Evolutionary conservation across 2,113 vertebrate genomes (phyloP), one percentile per base, ranked within the genome.

Genomic region (Spermophilus dauricus): DNA sequence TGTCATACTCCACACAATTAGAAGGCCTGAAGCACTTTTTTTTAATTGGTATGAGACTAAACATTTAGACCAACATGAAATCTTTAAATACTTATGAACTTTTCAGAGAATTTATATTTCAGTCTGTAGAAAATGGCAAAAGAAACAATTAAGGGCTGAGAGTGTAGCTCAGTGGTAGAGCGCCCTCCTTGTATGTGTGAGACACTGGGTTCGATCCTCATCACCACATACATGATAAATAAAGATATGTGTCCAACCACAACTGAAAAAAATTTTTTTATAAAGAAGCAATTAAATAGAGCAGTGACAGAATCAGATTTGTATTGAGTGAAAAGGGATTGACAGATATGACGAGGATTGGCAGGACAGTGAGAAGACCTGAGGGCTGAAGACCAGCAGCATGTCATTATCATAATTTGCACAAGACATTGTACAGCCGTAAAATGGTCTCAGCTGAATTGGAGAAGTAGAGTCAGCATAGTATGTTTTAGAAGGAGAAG

Each of bases 61-160:
- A 39, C 5, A 30, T 70, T 69, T 48, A 86, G 20, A 65, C 16
- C 32, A 85, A 39, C 39, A 63, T 11, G 30, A 22, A 85, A 69
- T 69, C 63, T 78, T 69, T 51, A 39, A 58, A 2, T 28, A 26
- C 30, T 56, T 84, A 63, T 1, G 83, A 34, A 37, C 14, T 78
- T 87, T 88, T 69, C 37, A 37, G n/a, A 76, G 51, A 93, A 85
- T 61, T 93, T 86, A 86, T 24, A n/a, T 48, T 81, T 83, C 89
- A 73, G 53, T 58, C 24, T 34, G 0, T 85, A 65, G 30, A 39
- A 82, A 75, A 97, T 37, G 4, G 28, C 2, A 45, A 73, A 75
- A 81, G 24, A 65, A 67, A 8, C 48, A 70, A 88, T 91, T 88
- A 73, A 75, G 45, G 45, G 45, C 45, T 45, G 45, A 45, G 45